Conservation (phyloP, 2,113 vertebrate genomes). For the Lathamus discolor region DNA sequence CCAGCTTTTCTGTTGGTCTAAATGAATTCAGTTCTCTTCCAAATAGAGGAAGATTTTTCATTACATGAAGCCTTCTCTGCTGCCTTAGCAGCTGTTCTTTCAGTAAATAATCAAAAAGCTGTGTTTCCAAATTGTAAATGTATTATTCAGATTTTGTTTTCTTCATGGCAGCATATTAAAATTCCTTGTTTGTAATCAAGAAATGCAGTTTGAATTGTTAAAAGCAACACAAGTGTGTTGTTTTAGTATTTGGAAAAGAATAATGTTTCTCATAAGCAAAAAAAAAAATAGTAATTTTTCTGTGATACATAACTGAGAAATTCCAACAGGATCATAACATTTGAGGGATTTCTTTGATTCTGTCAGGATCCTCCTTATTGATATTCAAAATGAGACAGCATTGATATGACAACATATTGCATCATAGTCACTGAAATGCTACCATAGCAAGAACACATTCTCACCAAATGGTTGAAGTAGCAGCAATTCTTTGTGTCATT, state of each 20-base stretch:
- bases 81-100: neutral
- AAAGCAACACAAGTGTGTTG: accelerated
- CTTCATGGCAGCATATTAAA: neutral
- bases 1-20: neutral
- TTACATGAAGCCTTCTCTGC: neutral
- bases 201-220: neutral
- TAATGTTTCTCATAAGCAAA: neutral
- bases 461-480: neutral
- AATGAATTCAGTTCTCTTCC: neutral
- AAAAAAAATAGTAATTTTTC: neutral
- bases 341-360: neutral
- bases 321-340: neutral
- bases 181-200: neutral
- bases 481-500: neutral
- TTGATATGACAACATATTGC: neutral
- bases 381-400: neutral
- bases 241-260: neutral
- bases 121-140: neutral
- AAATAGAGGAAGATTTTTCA: neutral
- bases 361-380: neutral
- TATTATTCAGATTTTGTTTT: neutral
- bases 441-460: neutral
- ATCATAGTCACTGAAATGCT: neutral
- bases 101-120: neutral
- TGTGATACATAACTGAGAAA: neutral